A percentile compares a stretch with the other conserved stretches of the same genome.
Evolutionary conservation across 2,888 invertebrate species (phyloP).

Genomic region (Galerucella nymphaeae): DNA sequence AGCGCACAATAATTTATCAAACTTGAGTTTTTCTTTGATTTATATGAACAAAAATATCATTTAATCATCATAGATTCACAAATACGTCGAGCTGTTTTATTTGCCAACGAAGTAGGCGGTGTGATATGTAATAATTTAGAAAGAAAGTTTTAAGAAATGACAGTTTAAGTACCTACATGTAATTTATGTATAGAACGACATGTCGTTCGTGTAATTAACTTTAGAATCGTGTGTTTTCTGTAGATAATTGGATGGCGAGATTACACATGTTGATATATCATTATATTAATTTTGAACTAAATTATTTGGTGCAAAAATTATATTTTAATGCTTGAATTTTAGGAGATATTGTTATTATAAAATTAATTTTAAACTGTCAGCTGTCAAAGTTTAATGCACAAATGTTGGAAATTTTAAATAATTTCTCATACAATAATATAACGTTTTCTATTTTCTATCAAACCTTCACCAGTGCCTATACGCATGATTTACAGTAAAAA

Average conservation of each 20-base stretch:
- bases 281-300: neutral
- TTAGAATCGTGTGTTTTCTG: conserved; percentile 23
- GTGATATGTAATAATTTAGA: conserved; percentile 49
- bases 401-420: too few species aligned
- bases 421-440: too few species aligned
- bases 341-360: too few species aligned
- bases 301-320: too few species aligned
- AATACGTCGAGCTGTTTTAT: conserved; percentile 27
- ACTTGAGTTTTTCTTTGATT: conserved; percentile 14
- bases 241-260: neutral
- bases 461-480: neutral
- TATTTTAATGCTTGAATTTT: too few species aligned
- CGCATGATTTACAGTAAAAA: conserved; percentile 28
- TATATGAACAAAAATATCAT: conserved; percentile 30
- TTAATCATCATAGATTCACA: conserved; percentile 34
- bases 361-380: too few species aligned
- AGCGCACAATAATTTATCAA: conserved; percentile 18
- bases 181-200: conserved; percentile 47
- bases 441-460: neutral
- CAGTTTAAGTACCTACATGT: conserved; percentile 49
- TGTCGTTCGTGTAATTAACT: conserved; percentile 41
- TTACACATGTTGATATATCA: neutral
- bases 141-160: conserved; percentile 52
- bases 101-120: conserved; percentile 48
- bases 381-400: too few species aligned